A percentile compares a stretch with the other conserved stretches of the same genome.
These are phyloP conservation scores for Crenuchus spilurus DNA, from an alignment of 2,797 vertebrate genomes.

Conservation along the genomic window DNA sequence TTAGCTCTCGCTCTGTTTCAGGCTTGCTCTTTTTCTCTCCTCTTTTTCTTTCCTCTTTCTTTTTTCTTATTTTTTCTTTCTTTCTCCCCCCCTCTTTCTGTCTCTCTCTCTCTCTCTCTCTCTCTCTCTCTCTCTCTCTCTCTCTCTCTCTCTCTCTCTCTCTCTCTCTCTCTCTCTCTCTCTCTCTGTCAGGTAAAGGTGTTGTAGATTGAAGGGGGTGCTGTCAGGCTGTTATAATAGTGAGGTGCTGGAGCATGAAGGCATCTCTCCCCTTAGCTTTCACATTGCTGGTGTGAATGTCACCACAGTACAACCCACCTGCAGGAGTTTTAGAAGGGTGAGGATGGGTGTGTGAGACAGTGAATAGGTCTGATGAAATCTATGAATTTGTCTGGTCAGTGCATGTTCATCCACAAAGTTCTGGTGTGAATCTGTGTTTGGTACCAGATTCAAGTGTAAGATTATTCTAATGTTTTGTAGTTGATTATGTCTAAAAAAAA, in stretches of 20 bases:
- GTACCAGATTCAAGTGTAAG: too few species aligned
- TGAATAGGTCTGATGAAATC: slow-evolving; percentile 1
- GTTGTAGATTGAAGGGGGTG: slow-evolving; percentile 21
- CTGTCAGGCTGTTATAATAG: slow-evolving; percentile 49
- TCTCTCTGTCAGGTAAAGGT: slow-evolving; percentile 30
- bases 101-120: not conserved
- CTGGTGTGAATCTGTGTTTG: too few species aligned
- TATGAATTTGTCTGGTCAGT: not conserved
- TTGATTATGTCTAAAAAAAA: too few species aligned
- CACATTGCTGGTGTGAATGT: slow-evolving; percentile 34
- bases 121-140: not conserved
- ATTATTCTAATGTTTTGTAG: too few species aligned
- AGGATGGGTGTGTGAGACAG: not conserved
- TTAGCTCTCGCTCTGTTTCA: not conserved
- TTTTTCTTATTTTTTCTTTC: not conserved
- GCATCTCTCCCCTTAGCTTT: slow-evolving; percentile 24
- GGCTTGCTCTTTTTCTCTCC: not conserved
- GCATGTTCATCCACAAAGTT: not conserved
- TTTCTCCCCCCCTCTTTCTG: not conserved
- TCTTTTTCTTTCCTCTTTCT: not conserved
- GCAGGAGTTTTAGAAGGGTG: slow-evolving; percentile 17
- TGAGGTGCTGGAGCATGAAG: slow-evolving; percentile 37
- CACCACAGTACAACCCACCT: slow-evolving; percentile 14
- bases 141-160: slow-evolving; percentile 1
- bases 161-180: not conserved